These are phyloP conservation scores for Centropristis striata DNA, from an alignment of 2,113 vertebrate genomes.

Conservation along the genomic window DNA sequence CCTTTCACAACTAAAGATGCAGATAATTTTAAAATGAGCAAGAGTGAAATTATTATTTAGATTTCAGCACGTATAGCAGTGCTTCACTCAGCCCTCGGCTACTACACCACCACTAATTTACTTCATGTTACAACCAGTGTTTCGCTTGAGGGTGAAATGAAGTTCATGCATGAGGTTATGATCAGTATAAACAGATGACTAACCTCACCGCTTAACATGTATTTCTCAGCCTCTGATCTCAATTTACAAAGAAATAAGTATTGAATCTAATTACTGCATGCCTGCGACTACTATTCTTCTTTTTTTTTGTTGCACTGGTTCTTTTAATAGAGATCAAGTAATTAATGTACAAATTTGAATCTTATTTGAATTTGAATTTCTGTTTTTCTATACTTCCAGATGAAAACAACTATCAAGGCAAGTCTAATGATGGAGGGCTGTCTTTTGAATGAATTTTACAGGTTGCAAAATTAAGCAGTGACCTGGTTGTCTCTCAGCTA, in stretches of 20 bases:
- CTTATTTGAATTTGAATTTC: too few species aligned
- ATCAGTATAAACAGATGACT: neutral
- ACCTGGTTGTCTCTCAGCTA: slow-evolving; percentile 53
- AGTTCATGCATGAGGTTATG: neutral
- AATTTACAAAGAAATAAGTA: neutral
- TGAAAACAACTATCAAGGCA: slow-evolving; percentile 3
- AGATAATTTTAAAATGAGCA: neutral
- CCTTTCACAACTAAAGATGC: neutral
- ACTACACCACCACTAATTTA: slow-evolving; percentile 29
- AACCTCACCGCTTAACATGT: neutral
- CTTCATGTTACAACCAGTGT: slow-evolving; percentile 33
- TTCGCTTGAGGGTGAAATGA: slow-evolving; percentile 40
- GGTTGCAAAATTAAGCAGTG: slow-evolving; percentile 37
- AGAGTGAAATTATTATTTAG: neutral
- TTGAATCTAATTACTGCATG: slow-evolving; percentile 1
- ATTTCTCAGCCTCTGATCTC: slow-evolving; percentile 2
- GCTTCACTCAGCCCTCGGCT: slow-evolving; percentile 11
- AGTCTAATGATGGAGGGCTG: slow-evolving; percentile 2
- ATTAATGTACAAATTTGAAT: slow-evolving; percentile 1
- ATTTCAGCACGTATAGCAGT: neutral
- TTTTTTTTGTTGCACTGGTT: neutral
- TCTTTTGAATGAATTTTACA: slow-evolving; percentile 27
- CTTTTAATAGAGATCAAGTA: neutral
- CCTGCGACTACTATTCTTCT: neutral
- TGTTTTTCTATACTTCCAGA: neutral